phyloP scores from a whole-genome alignment of 1,140 invertebrate genomes.

The Diorhabda elongata region DNA sequence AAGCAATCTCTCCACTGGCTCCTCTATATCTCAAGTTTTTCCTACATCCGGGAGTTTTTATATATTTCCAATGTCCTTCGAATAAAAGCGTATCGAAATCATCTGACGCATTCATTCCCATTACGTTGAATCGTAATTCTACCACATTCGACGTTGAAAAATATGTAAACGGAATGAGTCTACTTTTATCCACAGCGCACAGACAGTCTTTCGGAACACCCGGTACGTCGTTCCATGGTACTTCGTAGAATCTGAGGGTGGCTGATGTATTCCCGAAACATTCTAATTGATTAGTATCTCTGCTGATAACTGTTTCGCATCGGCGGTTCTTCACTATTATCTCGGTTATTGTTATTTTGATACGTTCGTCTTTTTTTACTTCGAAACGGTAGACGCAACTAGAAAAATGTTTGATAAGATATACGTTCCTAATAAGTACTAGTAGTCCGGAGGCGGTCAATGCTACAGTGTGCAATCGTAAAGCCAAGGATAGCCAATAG shows the following conservation, averaged over 20 bases:
- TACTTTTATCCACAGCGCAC: constrained; percentile 56
- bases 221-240: constrained; percentile 64
- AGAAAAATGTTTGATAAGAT: constrained; percentile 30
- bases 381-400: constrained; percentile 83
- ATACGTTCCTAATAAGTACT: too few species aligned
- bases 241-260: constrained; percentile 62
- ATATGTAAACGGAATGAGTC: constrained; percentile 65
- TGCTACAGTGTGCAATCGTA: too few species aligned
- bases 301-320: constrained; percentile 58
- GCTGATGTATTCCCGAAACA: constrained; percentile 62
- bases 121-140: constrained; percentile 76
- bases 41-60: constrained; percentile 64
- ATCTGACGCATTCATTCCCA: constrained; percentile 75
- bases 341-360: constrained; percentile 63
- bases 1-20: constrained; percentile 71
- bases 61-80: constrained; percentile 78
- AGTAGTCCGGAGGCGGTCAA: too few species aligned
- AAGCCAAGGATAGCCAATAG: too few species aligned
- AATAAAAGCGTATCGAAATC: constrained; percentile 81
- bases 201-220: constrained; percentile 66
- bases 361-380: constrained; percentile 71
- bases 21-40: constrained; percentile 63
- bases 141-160: constrained; percentile 71
- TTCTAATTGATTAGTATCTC: constrained; percentile 66
- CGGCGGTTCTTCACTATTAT: constrained; percentile 62